phyloP scores from a whole-genome alignment of 2,113 vertebrate genomes.

The Rhea pennata region DNA sequence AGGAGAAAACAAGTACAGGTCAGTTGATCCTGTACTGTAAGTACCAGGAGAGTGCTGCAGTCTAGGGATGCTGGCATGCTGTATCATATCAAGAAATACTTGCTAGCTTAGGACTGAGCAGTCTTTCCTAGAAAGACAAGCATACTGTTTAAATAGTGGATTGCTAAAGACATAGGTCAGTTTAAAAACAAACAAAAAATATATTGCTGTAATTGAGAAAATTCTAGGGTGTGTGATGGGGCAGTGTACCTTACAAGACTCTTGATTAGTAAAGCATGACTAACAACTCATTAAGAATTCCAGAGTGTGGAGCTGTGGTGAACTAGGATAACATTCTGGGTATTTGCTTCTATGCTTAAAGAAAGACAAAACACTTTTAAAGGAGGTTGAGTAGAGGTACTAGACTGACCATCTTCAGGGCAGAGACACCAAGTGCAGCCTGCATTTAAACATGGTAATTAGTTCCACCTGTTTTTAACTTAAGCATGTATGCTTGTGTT shows the following conservation, averaged over 20 bases:
- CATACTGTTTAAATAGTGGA: background rate
- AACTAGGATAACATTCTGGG: background rate
- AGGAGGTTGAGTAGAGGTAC: background rate
- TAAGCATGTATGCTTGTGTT: conserved; percentile 56
- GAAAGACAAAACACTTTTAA: background rate
- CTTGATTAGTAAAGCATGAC: background rate
- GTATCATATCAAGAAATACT: background rate
- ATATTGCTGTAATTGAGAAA: background rate
- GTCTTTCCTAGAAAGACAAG: background rate
- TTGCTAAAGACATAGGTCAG: background rate
- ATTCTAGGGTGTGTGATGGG: conserved; percentile 2
- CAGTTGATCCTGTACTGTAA: conserved; percentile 23
- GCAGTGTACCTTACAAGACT: background rate
- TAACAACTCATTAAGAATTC: background rate
- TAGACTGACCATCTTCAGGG: conserved; percentile 26
- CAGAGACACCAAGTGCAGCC: conserved; percentile 35
- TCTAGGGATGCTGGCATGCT: background rate
- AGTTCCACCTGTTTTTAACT: conserved; percentile 37
- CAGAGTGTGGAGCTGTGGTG: background rate
- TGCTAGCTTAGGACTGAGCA: background rate
- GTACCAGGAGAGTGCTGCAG: conserved; percentile 27
- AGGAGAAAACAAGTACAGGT: conserved; percentile 35
- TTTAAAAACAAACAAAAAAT: background rate
- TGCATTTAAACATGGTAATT: conserved; percentile 32
- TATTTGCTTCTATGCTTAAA: conserved; percentile 15